Evolutionary conservation across 1,140 invertebrate genomes (phyloP), one percentile per base, ranked within the genome.

Genomic region (Papilio machaon): DNA sequence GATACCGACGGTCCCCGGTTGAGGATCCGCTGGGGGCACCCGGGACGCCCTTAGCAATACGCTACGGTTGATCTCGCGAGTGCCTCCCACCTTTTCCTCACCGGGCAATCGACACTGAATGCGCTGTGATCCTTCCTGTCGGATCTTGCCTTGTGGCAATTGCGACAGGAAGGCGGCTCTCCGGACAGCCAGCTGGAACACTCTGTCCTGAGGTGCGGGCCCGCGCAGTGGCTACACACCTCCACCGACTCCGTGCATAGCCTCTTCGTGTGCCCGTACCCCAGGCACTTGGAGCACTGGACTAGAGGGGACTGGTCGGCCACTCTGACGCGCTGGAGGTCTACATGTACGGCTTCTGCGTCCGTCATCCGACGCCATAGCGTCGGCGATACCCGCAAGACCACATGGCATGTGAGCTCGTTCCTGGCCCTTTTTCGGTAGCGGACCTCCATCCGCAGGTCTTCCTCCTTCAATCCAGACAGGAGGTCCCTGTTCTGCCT

Each of bases 191-290:
- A 23, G 2, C 23, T 15, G 2, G 46, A 15, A 19, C 74, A 75
- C 46, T 52, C 74, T 0, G 74, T 30, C 23, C 47, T 52, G 9
- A 75, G 46, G 35, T 75, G 74, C 46, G 46, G 74, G 74, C 74
- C 74, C 11, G 47, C 74, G 23, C 74, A 75, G n/a, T 75, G 74
- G 46, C 74, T 52, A 47, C 74, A 75, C 23, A 52, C 74, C 13
- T 75, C 74, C 58, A 7, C 11, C 9, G 2, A 6, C n/a, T 75
- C 74, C 8, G 17, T 52, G 23, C 74, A 75, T 2, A 23, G 74
- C 23, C 74, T 8, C 43, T 49, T 30, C 43, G 46, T 75, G 74
- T 75, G 74, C 19, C 74, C 74, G 46, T 75, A 75, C n/a, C 74
- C 74, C 74, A 76, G 49, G 47, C 74, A 76, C 49, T 23, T 23